Base-by-base conservation (phyloP, 2,888 invertebrate genomes). In the Pristionchus exspectatus region DNA sequence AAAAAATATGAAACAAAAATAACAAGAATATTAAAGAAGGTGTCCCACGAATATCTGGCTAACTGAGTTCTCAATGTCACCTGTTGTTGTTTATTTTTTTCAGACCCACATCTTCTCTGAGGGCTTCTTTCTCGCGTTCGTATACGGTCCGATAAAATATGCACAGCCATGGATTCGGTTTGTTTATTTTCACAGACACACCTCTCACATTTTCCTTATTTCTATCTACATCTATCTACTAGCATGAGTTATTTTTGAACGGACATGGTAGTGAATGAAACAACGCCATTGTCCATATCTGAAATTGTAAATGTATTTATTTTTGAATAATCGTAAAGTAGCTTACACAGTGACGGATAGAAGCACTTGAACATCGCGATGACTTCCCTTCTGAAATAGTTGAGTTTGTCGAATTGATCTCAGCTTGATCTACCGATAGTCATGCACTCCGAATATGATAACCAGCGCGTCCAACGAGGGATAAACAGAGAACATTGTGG, bases 21-120 rank as follows among this genome's bases (percentile, higher is more conserved):
- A n/a, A n/a, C n/a, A n/a, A n/a, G n/a, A n/a, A n/a, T n/a, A n/a
- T n/a, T n/a, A n/a, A n/a, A n/a, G n/a, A n/a, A n/a, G n/a, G n/a
- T n/a, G n/a, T n/a, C n/a, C n/a, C n/a, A n/a, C n/a, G n/a, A n/a
- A n/a, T n/a, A n/a, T n/a, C n/a, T n/a, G n/a, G n/a, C n/a, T n/a
- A n/a, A n/a, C n/a, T n/a, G n/a, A n/a, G n/a, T n/a, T n/a, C n/a
- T n/a, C n/a, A n/a, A n/a, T n/a, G n/a, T n/a, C n/a, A 38, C 21
- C 18, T 56, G 0, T 21, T 21, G 1, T 56, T 0, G 4, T 2
- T 21, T 12, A n/a, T 24, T n/a, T n/a, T 12, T 66, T 33, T 38
- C 38, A 77, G 77, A 77, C 77, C 21, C 77, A 77, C 24, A 24
- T 77, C 27, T 27, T 77, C 33, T 77, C 77, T 9, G 77, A 38